Evolutionary conservation across 2,797 vertebrate genomes (phyloP).

Genomic region (Sebastes taczanowskii): DNA sequence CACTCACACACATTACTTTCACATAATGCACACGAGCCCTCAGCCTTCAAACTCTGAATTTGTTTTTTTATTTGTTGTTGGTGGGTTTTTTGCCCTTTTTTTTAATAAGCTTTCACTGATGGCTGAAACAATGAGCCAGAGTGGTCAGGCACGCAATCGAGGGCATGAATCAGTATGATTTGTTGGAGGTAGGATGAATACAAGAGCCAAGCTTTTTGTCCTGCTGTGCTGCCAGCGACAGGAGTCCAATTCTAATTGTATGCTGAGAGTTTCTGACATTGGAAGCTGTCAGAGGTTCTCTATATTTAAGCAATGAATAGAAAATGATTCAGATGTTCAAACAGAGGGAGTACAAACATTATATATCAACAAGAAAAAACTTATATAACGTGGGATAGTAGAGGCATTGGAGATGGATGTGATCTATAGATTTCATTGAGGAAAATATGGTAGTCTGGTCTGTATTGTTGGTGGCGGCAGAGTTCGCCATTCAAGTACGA

Average conservation of each 20-base stretch:
- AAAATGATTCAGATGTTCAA: not conserved
- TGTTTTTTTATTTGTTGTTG: conserved; percentile 25
- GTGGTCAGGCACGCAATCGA: conserved; percentile 9
- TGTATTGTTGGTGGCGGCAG: too few relatives aligned
- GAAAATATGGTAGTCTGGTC: too few relatives aligned
- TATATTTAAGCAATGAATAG: not conserved
- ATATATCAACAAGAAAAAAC: not conserved
- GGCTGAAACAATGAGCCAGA: not conserved
- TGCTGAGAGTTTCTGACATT: conserved; percentile 1
- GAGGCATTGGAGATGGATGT: not conserved
- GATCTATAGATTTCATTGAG: not conserved
- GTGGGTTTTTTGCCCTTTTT: not conserved
- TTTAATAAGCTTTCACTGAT: conserved; percentile 18
- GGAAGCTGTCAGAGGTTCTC: not conserved
- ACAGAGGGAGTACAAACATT: not conserved
- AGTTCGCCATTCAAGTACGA: not conserved
- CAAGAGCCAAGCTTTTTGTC: conserved; percentile 15
- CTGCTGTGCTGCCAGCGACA: conserved; percentile 4
- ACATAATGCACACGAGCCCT: conserved; percentile 22
- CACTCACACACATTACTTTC: conserved; percentile 26
- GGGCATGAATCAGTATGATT: conserved; percentile 48
- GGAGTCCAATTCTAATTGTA: not conserved
- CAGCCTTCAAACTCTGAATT: conserved; percentile 2
- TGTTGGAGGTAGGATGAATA: conserved; percentile 32
- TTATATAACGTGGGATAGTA: not conserved